Evolutionary conservation across 2,888 invertebrate genomes (phyloP), one percentile per base, ranked within the genome.

Genomic region (Pyrrhosoma nymphula): DNA sequence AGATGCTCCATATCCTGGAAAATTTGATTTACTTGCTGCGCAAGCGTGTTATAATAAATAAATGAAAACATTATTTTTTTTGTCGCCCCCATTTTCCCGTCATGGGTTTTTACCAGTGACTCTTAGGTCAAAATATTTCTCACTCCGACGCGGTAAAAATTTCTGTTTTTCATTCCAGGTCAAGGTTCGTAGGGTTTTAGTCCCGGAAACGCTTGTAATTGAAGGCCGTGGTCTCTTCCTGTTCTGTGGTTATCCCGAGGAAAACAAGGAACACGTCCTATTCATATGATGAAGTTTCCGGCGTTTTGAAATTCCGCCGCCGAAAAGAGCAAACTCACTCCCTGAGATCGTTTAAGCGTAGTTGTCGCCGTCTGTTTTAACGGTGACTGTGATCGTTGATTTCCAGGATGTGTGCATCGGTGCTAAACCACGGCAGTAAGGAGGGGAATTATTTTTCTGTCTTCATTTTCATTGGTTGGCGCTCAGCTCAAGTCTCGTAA

Each of bases 231-330:
- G 30, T 18, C 16, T 82, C 82, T 82, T 82, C 82, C 82, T 30
- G 82, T 82, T 82, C 1, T 82, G 35, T 82, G 82, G 82, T 30
- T 35, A 82, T 82, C 82, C 30, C 12, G 30, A 82, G 82, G 82
- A 82, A 82, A 82, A 30, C 0, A 82, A 0, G 14, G 82, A 35
- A 4, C 30, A 12, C 82, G 82, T 82, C 69, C 26, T 69, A 35
- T 82, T 82, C 82, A 35, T 82, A 4, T 82, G 82, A 82, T 82
- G 82, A 35, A 82, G 82, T 82, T 82, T 82, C 82, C 82, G 82
- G 82, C 18, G 30, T 35, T 82, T 35, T 35, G 18, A 35, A 35
- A 82, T 82, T 82, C 35, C 26, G 30, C 16, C 18, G 10, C 18
- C 82, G 18, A 35, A 35, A 35, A 82, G 82, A 82, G 35, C 82